Evolutionary conservation across 1,140 invertebrate species (phyloP).

Genomic region (Drosophila albomicans): DNA sequence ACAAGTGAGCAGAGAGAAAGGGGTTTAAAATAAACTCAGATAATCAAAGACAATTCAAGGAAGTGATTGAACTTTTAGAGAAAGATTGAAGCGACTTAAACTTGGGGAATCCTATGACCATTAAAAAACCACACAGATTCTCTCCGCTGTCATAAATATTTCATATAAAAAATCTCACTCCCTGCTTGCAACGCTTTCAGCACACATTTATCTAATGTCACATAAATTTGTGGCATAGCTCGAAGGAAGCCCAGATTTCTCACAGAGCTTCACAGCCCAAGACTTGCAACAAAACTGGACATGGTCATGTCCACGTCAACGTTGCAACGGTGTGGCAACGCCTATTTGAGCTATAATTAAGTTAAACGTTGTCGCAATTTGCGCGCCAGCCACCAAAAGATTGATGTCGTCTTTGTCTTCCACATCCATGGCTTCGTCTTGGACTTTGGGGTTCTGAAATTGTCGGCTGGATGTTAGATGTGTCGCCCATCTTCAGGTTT

Average conservation of each 20-base stretch:
- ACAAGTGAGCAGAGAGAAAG: not conserved
- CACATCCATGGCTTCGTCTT: not conserved
- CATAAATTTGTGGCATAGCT: constrained; percentile 47
- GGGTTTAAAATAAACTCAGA: constrained; percentile 4
- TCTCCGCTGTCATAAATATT: constrained; percentile 6
- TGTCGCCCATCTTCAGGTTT: constrained; percentile 13
- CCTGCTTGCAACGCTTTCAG: not conserved
- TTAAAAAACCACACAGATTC: not conserved
- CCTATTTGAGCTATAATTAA: constrained; percentile 82
- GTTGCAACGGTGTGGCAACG: constrained; percentile 59
- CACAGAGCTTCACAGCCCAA: constrained; percentile 1
- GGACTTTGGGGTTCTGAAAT: constrained; percentile 11
- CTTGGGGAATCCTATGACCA: no score
- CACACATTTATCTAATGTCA: constrained; percentile 43
- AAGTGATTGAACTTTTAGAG: not conserved
- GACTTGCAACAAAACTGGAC: constrained; percentile 33
- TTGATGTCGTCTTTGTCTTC: constrained; percentile 77
- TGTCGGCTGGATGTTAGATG: constrained; percentile 9
- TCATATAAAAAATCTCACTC: not conserved
- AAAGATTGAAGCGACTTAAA: not conserved
- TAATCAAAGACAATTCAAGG: constrained; percentile 39
- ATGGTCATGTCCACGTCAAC: constrained; percentile 64
- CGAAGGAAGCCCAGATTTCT: constrained; percentile 10
- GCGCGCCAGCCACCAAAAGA: constrained; percentile 68
- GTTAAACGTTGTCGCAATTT: constrained; percentile 83